These are phyloP conservation scores for Drosophila pseudoananassae DNA, from an alignment of 1,140 invertebrate genomes.

Conservation along the genomic window DNA sequence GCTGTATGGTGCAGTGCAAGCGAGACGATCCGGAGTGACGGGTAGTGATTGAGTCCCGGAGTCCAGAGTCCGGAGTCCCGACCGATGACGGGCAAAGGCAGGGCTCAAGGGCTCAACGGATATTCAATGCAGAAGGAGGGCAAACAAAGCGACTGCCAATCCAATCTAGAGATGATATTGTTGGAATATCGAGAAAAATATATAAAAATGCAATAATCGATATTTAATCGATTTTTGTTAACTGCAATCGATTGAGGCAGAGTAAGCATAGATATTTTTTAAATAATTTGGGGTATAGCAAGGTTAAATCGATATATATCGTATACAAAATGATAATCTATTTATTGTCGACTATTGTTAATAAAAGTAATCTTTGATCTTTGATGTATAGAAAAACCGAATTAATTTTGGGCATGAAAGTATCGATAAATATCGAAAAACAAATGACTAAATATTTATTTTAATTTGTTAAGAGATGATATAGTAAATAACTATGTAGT, in stretches of 20 bases:
- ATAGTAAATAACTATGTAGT: not conserved
- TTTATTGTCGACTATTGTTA: too few species aligned
- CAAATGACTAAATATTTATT: too few species aligned
- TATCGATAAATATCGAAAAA: not conserved
- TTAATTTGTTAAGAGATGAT: too few species aligned
- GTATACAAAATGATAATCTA: too few species aligned
- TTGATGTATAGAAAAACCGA: too few species aligned
- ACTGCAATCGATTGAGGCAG: too few species aligned
- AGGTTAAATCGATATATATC: too few species aligned
- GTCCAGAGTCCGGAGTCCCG: not conserved
- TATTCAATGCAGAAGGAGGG: slow-evolving; percentile 16
- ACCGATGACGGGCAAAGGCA: slow-evolving; percentile 2
- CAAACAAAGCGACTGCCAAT: slow-evolving; percentile 2
- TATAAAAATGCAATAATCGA: not conserved
- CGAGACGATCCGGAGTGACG: not conserved
- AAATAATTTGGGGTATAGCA: too few species aligned
- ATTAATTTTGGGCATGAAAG: too few species aligned
- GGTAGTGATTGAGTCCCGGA: not conserved
- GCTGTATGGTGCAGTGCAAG: not conserved
- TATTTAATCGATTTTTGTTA: too few species aligned
- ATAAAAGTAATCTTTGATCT: too few species aligned
- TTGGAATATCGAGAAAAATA: not conserved
- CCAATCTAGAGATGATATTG: not conserved
- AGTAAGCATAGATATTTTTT: too few species aligned
- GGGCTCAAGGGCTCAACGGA: slow-evolving; percentile 7